Base-by-base conservation (phyloP, 2,888 invertebrate genomes). In the Barypeithes pellucidus region DNA sequence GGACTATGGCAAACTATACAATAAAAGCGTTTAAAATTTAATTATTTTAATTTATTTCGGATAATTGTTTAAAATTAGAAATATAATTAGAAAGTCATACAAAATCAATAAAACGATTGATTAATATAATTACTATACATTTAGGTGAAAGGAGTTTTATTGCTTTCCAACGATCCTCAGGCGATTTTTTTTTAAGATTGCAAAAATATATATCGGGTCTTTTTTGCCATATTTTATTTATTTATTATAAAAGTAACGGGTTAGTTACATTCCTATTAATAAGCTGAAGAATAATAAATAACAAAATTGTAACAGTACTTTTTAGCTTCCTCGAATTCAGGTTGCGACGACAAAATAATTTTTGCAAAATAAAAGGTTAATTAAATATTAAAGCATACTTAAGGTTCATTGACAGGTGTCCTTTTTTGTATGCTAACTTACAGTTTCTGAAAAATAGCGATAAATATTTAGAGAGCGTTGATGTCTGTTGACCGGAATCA, bases 211-310 rank as follows among this genome's bases (percentile, higher is more conserved):
- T 39, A 39, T 39, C 12, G 4, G 12, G 29, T 29, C 29, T 4
- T n/a, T 12, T 20, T 22, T 50, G 11, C 18, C 50, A 50, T 50
- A 4, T 50, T 50, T 50, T 16, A 50, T 50, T 39, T 39, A n/a
- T 39, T 39, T n/a, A 39, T 39, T 39, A 39, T 29, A 29, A 29
- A 7, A 8, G 29, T 29, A 29, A 29, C 29, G 29, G 39, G n/a
- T 39, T 9, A 39, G n/a, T 39, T 12, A 39, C 39, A n/a, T 39
- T 39, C 12, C 12, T 39, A 39, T n/a, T 39, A n/a, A 39, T 39
- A 39, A n/a, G 3, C 12, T n/a, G 39, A 39, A 39, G 39, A 39
- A 39, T 39, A 12, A 39, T 39, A 39, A 39, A 39, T 39, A 12
- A 39, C n/a, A 39, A 39, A 39, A 39, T 39, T 12, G 11, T 39